A percentile compares a stretch with the other conserved stretches of the same genome.
Evolutionary conservation across 2,888 invertebrate species (phyloP).

Genomic region (Epistrophe grossulariae): DNA sequence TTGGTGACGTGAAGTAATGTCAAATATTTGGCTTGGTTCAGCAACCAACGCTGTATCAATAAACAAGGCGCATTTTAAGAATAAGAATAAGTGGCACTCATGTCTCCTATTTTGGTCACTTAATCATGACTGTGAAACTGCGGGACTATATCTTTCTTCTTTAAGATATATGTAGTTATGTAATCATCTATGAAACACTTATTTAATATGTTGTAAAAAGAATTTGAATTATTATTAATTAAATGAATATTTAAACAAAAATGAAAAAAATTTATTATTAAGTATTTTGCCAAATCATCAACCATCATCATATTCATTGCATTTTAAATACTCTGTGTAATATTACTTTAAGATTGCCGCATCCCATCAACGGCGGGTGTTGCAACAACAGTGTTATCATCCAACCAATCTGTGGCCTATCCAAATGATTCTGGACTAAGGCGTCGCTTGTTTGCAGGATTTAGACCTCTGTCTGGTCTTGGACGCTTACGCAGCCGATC

Average conservation of each 20-base stretch:
- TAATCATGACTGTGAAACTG: too few relatives aligned
- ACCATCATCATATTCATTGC: slow-evolving; percentile 36
- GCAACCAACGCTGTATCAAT: too few relatives aligned
- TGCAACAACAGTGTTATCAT: slow-evolving; percentile 54
- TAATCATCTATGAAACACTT: too few relatives aligned
- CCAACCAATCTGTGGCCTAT: slow-evolving; percentile 57
- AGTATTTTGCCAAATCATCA: slow-evolving; percentile 30
- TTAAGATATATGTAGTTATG: too few relatives aligned
- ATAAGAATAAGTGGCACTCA: too few relatives aligned
- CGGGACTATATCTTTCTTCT: too few relatives aligned
- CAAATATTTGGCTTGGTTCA: too few relatives aligned
- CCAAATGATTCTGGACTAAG: slow-evolving; percentile 87
- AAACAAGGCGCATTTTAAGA: too few relatives aligned
- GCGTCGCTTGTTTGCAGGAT: slow-evolving; percentile 91
- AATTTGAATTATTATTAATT: not conserved
- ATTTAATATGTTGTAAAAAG: too few relatives aligned
- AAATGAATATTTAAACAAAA: not conserved
- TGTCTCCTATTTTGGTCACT: too few relatives aligned
- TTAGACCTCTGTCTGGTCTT: slow-evolving; percentile 91
- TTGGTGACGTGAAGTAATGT: too few relatives aligned
- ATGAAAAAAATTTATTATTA: not conserved
- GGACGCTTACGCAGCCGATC: slow-evolving; percentile 87
- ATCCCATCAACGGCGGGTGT: slow-evolving; percentile 72
- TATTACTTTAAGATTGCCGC: slow-evolving; percentile 79
- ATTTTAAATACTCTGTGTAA: slow-evolving; percentile 57